Evolutionary conservation across 2,888 invertebrate species (phyloP), one percentile per base, ranked within the genome.

Genomic region (Nomada fabriciana): DNA sequence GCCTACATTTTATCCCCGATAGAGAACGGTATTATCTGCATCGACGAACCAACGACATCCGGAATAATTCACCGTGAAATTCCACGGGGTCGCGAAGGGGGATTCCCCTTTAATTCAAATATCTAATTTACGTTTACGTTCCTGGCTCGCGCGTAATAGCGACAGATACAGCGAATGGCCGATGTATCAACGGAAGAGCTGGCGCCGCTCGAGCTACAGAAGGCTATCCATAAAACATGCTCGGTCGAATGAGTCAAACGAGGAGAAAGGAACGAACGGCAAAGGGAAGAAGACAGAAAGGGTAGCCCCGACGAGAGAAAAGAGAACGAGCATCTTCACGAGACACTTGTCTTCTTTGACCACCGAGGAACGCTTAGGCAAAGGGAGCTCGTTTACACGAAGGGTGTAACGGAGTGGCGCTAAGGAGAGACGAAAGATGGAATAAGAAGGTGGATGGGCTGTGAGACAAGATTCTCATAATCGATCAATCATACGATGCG

Each of bases 211-310:
- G 78, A 82, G 73, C 81, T 79, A 86, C 80, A 76, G 86, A 86
- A 88, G 87, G 76, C 76, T 87, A 89, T 90, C 88, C 86, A 90
- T 90, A 90, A 90, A 90, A 90, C 87, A 90, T 89, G 83, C 65
- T 57, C 67, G 76, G 76, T 60, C 67, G 70, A 71, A 71, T 25
- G 78, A 79, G 57, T 43, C 67, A 59, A 71, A 67, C 50, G 25
- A 67, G 36, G 55, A 69, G 67, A 63, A 70, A 60, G 64, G 80
- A 71, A 36, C 36, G 55, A 7, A 9, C 36, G 55, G 5, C 0
- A 7, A 53, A 29, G 18, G n/a, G 36, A 76, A 50, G 23, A 20
- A 75, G 76, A 76, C 7, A 60, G 53, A 50, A 77, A 82, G 60
- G 71, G 82, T 76, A 53, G 63, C 71, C 11, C 55, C 65, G 68